Evolutionary conservation across 2,888 invertebrate genomes (phyloP).

Genomic region (Candidula unifasciata): DNA sequence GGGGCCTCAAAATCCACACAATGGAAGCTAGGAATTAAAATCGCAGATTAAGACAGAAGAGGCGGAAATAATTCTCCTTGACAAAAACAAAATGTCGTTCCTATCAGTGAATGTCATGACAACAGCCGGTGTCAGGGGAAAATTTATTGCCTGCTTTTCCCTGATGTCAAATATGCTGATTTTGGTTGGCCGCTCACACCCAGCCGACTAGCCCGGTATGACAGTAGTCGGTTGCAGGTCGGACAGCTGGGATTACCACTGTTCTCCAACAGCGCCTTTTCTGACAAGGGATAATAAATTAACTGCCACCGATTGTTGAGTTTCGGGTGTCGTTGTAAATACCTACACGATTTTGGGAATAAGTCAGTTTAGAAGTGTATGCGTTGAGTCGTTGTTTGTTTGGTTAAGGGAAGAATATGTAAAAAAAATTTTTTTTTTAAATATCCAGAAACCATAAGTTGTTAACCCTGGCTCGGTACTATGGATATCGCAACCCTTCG

Average conservation of each 20-base stretch:
- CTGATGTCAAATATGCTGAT: constrained; percentile 45
- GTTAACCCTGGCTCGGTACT: too few relatives aligned
- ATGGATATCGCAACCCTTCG: too few relatives aligned
- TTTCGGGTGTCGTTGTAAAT: neutral
- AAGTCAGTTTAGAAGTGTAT: too few relatives aligned
- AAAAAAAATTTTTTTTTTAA: too few relatives aligned
- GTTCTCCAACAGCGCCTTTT: neutral
- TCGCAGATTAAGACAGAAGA: neutral
- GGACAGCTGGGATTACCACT: constrained; percentile 41
- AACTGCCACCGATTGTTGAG: neutral
- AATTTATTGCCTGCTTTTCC: constrained; percentile 20
- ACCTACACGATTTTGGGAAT: neutral
- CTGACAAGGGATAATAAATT: neutral
- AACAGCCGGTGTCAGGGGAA: constrained; percentile 38
- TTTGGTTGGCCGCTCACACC: constrained; percentile 31
- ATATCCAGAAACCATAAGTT: too few relatives aligned
- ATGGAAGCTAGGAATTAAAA: neutral
- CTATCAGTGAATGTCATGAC: constrained; percentile 33
- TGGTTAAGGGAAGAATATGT: too few relatives aligned
- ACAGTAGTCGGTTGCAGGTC: constrained; percentile 32
- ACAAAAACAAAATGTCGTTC: neutral
- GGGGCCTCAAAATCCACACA: too few relatives aligned
- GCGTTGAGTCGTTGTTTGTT: too few relatives aligned
- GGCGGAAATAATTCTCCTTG: neutral
- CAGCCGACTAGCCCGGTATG: constrained; percentile 13